Evolutionary conservation across 1,140 invertebrate species (phyloP).

Genomic region (Bombus sibiricus): DNA sequence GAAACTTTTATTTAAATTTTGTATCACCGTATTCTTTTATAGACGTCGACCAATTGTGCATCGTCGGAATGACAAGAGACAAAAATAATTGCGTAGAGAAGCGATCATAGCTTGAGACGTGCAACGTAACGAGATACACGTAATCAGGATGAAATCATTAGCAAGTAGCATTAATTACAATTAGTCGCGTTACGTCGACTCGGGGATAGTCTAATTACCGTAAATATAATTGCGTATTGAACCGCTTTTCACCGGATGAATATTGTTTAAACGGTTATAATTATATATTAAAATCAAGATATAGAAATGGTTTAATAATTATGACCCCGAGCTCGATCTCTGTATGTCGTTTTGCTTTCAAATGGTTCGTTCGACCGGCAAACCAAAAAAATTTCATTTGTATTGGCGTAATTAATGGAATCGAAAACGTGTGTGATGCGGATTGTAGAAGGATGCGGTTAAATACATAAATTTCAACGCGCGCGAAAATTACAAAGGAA

Average conservation of each 20-base stretch:
- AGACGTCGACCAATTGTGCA: no score
- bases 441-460: not conserved
- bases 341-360: not conserved
- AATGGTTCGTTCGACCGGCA: not conserved
- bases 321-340: not conserved
- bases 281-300: constrained; percentile 13
- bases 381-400: not conserved
- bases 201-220: not conserved
- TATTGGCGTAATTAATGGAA: not conserved
- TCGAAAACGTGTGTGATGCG: not conserved
- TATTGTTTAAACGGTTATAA: constrained; percentile 11
- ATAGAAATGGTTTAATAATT: not conserved
- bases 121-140: not conserved
- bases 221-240: constrained; percentile 7
- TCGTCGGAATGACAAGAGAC: not conserved
- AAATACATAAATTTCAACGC: not conserved
- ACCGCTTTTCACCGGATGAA: not conserved
- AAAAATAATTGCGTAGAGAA: not conserved
- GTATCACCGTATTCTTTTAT: not conserved
- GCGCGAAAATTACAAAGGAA: not conserved
- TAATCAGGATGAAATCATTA: constrained; percentile 1
- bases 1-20: no score
- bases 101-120: not conserved
- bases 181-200: not conserved
- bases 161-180: constrained; percentile 29